Evolutionary conservation across 2,888 invertebrate species (phyloP).

Genomic region (Oligia strigilis): DNA sequence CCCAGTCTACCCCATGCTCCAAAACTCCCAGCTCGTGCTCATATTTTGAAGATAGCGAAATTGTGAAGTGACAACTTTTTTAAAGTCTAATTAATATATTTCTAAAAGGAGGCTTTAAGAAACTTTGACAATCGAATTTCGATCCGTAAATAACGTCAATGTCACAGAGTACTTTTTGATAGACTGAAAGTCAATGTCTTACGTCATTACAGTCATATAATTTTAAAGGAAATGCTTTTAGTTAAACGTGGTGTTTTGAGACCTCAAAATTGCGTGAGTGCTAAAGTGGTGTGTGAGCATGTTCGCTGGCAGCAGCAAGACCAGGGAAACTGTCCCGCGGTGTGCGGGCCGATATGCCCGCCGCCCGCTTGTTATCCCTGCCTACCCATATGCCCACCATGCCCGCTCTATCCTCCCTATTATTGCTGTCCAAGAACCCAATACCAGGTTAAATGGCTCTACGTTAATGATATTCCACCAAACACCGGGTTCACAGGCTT

Average conservation of each 20-base stretch:
- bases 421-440: slow-evolving; percentile 78
- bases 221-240: slow-evolving; percentile 39
- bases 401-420: slow-evolving; percentile 71
- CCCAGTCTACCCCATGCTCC: neutral
- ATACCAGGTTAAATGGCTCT: slow-evolving; percentile 84
- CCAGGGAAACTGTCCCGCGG: neutral
- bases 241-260: slow-evolving; percentile 36
- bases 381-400: slow-evolving; percentile 48
- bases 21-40: neutral
- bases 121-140: slow-evolving; percentile 19
- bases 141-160: slow-evolving; percentile 17
- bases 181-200: slow-evolving; percentile 21
- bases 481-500: slow-evolving; percentile 92
- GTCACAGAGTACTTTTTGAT: too few species aligned
- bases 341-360: slow-evolving; percentile 12
- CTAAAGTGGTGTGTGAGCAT: slow-evolving; percentile 29
- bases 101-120: slow-evolving; percentile 1
- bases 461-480: slow-evolving; percentile 91
- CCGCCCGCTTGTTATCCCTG: slow-evolving; percentile 44
- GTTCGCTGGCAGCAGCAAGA: slow-evolving; percentile 44
- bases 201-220: neutral
- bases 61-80: neutral
- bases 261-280: slow-evolving; percentile 21
- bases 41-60: slow-evolving; percentile 5
- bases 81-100: neutral